Conservation (phyloP, 1,140 invertebrate species). For the Polypedilum vanderplanki region DNA sequence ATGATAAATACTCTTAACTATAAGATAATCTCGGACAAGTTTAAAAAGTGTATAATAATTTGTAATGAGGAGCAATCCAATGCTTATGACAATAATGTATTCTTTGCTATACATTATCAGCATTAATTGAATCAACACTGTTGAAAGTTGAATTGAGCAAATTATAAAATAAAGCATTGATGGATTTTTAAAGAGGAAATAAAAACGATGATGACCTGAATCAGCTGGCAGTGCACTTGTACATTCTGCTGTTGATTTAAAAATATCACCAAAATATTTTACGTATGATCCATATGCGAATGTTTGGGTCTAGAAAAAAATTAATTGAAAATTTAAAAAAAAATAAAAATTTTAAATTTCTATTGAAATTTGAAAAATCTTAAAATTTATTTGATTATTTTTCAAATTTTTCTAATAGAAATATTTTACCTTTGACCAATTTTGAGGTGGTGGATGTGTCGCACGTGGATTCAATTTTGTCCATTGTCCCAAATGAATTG, state of each 20-base stretch:
- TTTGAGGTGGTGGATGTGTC: slow-evolving; percentile 48
- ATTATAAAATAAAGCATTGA: slow-evolving; percentile 66
- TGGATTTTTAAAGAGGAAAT: slow-evolving; percentile 88
- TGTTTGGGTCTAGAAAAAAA: slow-evolving; percentile 46
- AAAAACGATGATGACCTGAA: slow-evolving; percentile 70
- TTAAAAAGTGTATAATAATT: slow-evolving; percentile 91
- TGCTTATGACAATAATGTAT: slow-evolving; percentile 87
- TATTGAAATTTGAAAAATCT: too few relatives aligned
- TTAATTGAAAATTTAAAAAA: too few relatives aligned
- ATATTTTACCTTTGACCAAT: slow-evolving; percentile 63
- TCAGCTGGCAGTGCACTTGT: slow-evolving; percentile 76
- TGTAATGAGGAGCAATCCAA: slow-evolving; percentile 75
- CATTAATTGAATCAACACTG: slow-evolving; percentile 70
- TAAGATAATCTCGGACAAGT: slow-evolving; percentile 72
- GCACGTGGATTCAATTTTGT: slow-evolving; percentile 49
- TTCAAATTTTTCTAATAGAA: too few relatives aligned
- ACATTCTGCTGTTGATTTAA: slow-evolving; percentile 67
- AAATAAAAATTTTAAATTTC: too few relatives aligned
- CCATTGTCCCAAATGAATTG: slow-evolving; percentile 85
- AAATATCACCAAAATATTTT: slow-evolving; percentile 69
- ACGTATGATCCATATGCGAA: slow-evolving; percentile 76
- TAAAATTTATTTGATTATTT: too few relatives aligned
- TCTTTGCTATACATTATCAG: slow-evolving; percentile 68
- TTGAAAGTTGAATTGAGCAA: slow-evolving; percentile 60
- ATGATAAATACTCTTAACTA: slow-evolving; percentile 9